Evolutionary conservation across 2,113 vertebrate genomes (phyloP).

Genomic region (Brachypteracias leptosomus): DNA sequence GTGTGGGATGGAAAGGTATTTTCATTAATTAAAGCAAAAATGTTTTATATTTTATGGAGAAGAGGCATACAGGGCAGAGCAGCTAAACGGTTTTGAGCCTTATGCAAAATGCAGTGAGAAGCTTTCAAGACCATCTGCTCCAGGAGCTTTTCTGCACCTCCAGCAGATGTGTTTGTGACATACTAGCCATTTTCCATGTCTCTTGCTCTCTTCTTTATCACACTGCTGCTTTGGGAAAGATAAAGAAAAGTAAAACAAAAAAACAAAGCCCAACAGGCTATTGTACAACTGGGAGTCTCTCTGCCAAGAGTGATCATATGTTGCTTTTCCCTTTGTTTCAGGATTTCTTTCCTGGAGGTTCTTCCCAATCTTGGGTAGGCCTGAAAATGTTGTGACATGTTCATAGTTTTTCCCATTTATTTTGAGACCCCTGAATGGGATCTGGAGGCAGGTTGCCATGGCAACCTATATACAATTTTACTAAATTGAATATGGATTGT

Average conservation of each 20-base stretch:
- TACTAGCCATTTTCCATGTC: not conserved
- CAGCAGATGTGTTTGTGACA: not conserved
- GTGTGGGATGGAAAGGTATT: not conserved
- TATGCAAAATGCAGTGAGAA: not conserved
- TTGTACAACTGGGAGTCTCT: not conserved
- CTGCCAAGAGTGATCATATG: not conserved
- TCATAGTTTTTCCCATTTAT: not conserved
- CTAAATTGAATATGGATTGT: not conserved
- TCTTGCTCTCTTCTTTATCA: slow-evolving; percentile 18
- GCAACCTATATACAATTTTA: not conserved
- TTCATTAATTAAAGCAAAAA: not conserved
- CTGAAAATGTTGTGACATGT: not conserved
- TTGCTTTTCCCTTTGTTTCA: slow-evolving; percentile 3
- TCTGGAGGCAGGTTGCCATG: not conserved
- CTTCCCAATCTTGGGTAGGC: not conserved
- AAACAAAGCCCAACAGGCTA: not conserved
- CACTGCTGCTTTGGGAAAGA: not conserved
- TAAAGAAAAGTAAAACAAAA: not conserved
- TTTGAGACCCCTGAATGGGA: not conserved
- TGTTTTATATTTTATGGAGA: not conserved
- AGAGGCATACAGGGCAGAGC: accelerated
- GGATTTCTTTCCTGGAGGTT: not conserved
- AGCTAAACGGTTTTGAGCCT: not conserved
- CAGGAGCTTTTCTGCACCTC: not conserved
- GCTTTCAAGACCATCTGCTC: not conserved